A percentile compares a stretch with the other conserved stretches of the same genome.
Evolutionary conservation across 2,888 invertebrate genomes (phyloP).

Genomic region (Leptopilina drosophilae): DNA sequence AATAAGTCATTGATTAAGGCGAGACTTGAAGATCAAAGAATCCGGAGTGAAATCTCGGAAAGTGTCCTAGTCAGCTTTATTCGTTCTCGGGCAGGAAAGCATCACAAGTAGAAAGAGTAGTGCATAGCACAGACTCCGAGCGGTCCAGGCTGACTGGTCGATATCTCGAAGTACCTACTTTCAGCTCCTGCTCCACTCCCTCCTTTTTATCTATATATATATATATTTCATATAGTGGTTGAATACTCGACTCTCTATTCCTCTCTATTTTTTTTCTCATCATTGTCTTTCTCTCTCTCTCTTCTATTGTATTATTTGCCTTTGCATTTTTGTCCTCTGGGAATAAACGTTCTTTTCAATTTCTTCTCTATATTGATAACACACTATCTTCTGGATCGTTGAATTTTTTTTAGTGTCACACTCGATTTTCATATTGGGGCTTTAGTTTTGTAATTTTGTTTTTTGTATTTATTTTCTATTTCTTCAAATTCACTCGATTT

Average conservation of each 20-base stretch:
- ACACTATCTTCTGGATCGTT: not conserved
- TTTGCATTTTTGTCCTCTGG: conserved; percentile 8
- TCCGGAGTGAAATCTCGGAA: conserved; percentile 36
- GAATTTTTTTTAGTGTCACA: not conserved
- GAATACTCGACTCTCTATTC: conserved; percentile 45
- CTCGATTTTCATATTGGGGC: too few relatives aligned
- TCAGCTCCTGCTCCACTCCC: conserved; percentile 61
- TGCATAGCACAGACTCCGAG: conserved; percentile 64
- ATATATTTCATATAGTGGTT: conserved; percentile 54
- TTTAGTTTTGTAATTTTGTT: not conserved
- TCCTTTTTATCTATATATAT: conserved; percentile 15
- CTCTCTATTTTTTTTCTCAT: conserved; percentile 34
- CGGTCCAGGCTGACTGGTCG: conserved; percentile 68
- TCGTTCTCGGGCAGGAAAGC: conserved; percentile 60
- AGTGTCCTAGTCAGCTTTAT: conserved; percentile 60
- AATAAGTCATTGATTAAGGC: not conserved
- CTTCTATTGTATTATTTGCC: conserved; percentile 29
- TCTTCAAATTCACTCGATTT: too few relatives aligned
- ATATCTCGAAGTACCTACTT: conserved; percentile 74
- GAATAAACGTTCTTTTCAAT: conserved; percentile 43
- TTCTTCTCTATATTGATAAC: not conserved
- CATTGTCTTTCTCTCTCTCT: conserved; percentile 34
- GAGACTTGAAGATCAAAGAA: conserved; percentile 11
- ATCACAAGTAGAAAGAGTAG: conserved; percentile 66
- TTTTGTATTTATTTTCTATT: not conserved